Base-by-base conservation (phyloP, 1,140 invertebrate species). In the Leptopilina boulardi region DNA sequence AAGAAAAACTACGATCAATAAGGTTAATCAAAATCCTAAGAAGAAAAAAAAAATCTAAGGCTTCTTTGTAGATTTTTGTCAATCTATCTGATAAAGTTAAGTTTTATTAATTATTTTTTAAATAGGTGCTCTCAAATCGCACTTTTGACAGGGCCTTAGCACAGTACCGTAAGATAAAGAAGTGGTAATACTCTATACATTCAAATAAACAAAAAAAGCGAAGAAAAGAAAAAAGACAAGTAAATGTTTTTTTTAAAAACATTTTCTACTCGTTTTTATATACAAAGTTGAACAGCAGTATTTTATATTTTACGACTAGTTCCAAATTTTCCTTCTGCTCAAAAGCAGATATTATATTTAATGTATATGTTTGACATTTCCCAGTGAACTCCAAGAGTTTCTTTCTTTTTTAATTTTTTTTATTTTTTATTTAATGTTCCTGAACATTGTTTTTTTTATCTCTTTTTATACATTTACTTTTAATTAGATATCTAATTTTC, bases 271-370 rank as follows among this genome's bases (percentile, higher is more conserved):
- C 41, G 70, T 47, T 80, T 78, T 78, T 38, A 80, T 78, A 78
- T 85, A 84, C 71, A 82, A 84, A 81, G 81, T 86, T 87, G 79
- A n/a, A 82, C 59, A 47, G 71, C 79, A 83, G 83, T 86, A 87
- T 87, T 87, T 87, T 87, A 86, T 87, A 83, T 82, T 87, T 87
- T 83, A 86, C 70, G 80, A 30, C 75, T 78, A 78, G 66, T 54
- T 59, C 56, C 11, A 66, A 66, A 66, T 34, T 66, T 66, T n/a
- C 23, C 23, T 15, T 26, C 56, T 59, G 56, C 59, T n/a, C 23
- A 59, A 23, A 23, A 5, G 56, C 59, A 34, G 59, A 66, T 80
- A 72, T 78, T 73, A 70, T 77, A 77, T 56, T 71, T 72, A n/a
- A 59, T 84, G 80, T 79, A 78, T 84, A 77, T 70, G 66, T 66